Conservation (phyloP, 2,888 invertebrate species). For the Mylabris sibirica region DNA sequence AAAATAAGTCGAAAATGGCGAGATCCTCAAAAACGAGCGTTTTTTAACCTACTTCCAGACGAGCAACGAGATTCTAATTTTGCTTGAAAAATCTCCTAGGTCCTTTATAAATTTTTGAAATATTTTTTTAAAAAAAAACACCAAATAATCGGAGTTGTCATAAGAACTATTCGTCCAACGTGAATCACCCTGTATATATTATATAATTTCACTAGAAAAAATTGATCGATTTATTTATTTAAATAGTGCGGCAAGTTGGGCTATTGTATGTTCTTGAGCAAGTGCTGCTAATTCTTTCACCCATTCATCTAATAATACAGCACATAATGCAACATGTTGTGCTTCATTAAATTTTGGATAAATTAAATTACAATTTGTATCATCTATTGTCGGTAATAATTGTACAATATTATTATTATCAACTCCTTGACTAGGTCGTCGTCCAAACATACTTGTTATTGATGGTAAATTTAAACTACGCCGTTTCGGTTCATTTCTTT, state of each 20-base stretch:
- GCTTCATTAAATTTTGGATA: constrained; percentile 60
- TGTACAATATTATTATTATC: constrained; percentile 46
- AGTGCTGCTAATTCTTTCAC: constrained; percentile 93
- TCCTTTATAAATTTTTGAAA: too few relatives aligned
- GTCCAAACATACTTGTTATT: constrained; percentile 69
- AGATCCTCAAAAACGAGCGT: too few relatives aligned
- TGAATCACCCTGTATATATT: too few relatives aligned
- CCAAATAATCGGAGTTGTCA: too few relatives aligned
- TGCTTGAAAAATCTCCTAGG: too few relatives aligned
- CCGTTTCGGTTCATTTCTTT: constrained; percentile 74
- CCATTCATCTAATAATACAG: constrained; percentile 94
- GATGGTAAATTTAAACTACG: constrained; percentile 80
- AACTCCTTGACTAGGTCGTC: constrained; percentile 65
- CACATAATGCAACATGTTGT: constrained; percentile 77
- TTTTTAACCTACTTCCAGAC: too few relatives aligned
- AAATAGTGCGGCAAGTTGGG: constrained; percentile 64
- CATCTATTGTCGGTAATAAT: constrained; percentile 47
- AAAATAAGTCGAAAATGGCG: too few relatives aligned
- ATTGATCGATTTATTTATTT: constrained; percentile 43
- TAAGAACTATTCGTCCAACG: too few relatives aligned
- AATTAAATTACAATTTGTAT: constrained; percentile 48
- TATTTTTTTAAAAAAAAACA: too few relatives aligned
- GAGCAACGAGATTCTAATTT: too few relatives aligned
- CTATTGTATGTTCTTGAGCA: constrained; percentile 89
- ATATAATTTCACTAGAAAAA: background rate